Evolutionary conservation across 2,113 vertebrate genomes (phyloP).

Genomic region (Anarhynchus alexandrinus): DNA sequence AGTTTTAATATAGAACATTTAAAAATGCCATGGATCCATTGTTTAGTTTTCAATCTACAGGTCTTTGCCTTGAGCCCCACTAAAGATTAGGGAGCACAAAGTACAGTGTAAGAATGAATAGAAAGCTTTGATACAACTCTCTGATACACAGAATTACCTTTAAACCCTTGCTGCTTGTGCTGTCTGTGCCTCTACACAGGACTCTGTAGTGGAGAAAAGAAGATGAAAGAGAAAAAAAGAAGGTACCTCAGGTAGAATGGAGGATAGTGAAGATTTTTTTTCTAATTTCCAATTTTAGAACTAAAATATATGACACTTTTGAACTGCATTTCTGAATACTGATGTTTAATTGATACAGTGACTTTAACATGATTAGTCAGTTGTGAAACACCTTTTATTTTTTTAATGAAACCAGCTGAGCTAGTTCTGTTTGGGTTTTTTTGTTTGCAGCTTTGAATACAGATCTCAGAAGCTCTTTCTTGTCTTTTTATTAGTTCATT

Average conservation of each 20-base stretch:
- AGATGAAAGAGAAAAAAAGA: not conserved
- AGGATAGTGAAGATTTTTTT: not conserved
- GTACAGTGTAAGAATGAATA: not conserved
- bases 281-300: not conserved
- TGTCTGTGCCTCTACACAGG: not conserved
- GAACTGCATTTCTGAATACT: not conserved
- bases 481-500: not conserved
- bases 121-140: not conserved
- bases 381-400: not conserved
- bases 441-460: not conserved
- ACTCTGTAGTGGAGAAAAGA: not conserved
- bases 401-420: not conserved
- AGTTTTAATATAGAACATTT: not conserved
- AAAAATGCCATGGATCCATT: not conserved
- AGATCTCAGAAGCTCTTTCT: not conserved
- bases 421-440: not conserved
- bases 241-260: not conserved
- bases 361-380: not conserved
- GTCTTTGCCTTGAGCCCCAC: not conserved
- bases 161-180: not conserved
- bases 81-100: not conserved
- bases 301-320: not conserved
- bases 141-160: not conserved
- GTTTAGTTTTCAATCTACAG: not conserved
- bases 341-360: not conserved